Base-by-base conservation (phyloP, 2,888 invertebrate genomes). In the Craniophora ligustri region DNA sequence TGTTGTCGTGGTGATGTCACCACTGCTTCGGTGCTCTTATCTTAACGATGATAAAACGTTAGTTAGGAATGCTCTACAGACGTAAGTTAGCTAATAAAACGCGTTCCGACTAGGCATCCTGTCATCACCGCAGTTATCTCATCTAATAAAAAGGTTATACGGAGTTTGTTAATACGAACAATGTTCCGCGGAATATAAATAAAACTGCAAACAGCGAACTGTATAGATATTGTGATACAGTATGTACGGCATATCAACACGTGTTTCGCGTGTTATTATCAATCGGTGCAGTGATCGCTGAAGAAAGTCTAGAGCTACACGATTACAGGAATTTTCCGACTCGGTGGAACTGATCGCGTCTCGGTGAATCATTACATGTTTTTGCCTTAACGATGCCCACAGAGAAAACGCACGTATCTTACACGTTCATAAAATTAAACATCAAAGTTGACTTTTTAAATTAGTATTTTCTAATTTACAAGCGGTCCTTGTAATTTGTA, bases 261-360 rank as follows among this genome's bases (percentile, higher is more conserved):
- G 68, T 69, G 77, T 79, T 78, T 85, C 80, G 88, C 86, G 84
- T 87, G 87, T 79, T 56, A 78, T 71, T 73, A 76, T 77, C 76
- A 78, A 73, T 69, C 76, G 76, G 77, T 76, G 79, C 80, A 78
- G 72, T 76, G 84, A 78, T 81, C 81, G 75, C 78, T 81, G 82
- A 91, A 90, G 92, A 92, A 92, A 92, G 90, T 91, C 81, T 84
- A 34, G 59, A 60, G 67, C 76, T 67, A 72, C 75, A 80, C 79
- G 86, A 88, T 90, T 86, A 88, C 89, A 92, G 90, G 92, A 92
- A 92, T 92, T 93, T 93, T 92, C 93, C 92, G 88, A 87, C 75
- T 89, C 84, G 90, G 79, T 92, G 89, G 86, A 88, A 91, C 87
- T 84, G 85, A 87, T 89, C 88, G 88, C 89, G 88, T 82, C 85